Conservation (phyloP, 2,797 vertebrate genomes). For the Epinephelus malabaricus region DNA sequence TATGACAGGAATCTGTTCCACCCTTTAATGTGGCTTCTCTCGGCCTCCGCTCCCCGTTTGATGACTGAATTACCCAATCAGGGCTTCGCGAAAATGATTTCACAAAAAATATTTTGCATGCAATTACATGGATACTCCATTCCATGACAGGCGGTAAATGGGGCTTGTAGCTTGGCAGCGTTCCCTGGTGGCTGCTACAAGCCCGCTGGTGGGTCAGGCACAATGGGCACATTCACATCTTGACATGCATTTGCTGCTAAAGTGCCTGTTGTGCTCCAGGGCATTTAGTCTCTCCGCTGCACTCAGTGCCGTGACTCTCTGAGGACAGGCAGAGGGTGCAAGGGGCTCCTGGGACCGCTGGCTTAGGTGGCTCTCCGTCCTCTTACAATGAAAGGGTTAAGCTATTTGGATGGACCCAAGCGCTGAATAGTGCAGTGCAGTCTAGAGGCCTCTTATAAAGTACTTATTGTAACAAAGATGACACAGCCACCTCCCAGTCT, state of each 20-base stretch:
- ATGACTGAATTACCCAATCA: slow-evolving; percentile 63
- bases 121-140: slow-evolving; percentile 82
- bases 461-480: slow-evolving; percentile 82
- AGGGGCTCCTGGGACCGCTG: slow-evolving; percentile 50
- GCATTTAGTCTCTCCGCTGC: slow-evolving; percentile 76
- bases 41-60: slow-evolving; percentile 21
- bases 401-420: slow-evolving; percentile 68
- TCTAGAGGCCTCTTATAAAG: slow-evolving; percentile 76
- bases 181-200: slow-evolving; percentile 60
- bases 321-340: slow-evolving; percentile 69
- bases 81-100: slow-evolving; percentile 49
- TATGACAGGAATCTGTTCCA: slow-evolving; percentile 36
- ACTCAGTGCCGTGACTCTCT: slow-evolving; percentile 68
- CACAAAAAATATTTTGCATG: slow-evolving; percentile 79
- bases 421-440: slow-evolving; percentile 64
- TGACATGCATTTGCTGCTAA: slow-evolving; percentile 84
- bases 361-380: slow-evolving; percentile 66
- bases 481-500: slow-evolving; percentile 64
- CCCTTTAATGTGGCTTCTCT: slow-evolving; percentile 38
- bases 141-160: slow-evolving; percentile 72
- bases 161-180: slow-evolving; percentile 67
- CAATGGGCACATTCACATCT: slow-evolving; percentile 87
- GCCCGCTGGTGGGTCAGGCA: slow-evolving; percentile 72
- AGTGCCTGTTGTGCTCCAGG: slow-evolving; percentile 86
- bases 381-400: slow-evolving; percentile 75